These are phyloP conservation scores for Drosophila serrata DNA, from an alignment of 1,140 invertebrate genomes.

Conservation along the genomic window DNA sequence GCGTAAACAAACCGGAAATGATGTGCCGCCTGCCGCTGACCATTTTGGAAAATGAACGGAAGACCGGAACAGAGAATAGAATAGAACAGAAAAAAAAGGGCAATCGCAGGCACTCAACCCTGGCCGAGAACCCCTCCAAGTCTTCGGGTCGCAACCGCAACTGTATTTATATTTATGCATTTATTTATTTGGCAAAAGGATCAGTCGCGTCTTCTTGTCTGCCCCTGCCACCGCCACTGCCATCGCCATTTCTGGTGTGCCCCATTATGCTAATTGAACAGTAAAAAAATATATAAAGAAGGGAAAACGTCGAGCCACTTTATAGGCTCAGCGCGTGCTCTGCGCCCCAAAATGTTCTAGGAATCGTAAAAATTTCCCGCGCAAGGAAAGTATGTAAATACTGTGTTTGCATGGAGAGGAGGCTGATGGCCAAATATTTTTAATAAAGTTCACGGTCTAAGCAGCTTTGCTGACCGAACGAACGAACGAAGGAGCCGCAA, in stretches of 20 bases:
- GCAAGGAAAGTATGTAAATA: slow-evolving; percentile 71
- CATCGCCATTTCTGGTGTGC: slow-evolving; percentile 50
- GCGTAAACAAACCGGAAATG: slow-evolving; percentile 84
- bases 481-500: slow-evolving; percentile 41
- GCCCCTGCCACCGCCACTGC: slow-evolving; percentile 2
- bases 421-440: slow-evolving; percentile 72
- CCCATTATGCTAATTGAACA: slow-evolving; percentile 85
- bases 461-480: slow-evolving; percentile 74
- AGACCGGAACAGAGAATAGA: not conserved
- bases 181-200: slow-evolving; percentile 84
- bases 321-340: slow-evolving; percentile 75
- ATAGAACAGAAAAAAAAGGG: slow-evolving; percentile 30
- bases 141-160: slow-evolving; percentile 37
- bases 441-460: slow-evolving; percentile 78
- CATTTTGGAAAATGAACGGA: slow-evolving; percentile 69
- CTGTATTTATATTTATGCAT: slow-evolving; percentile 79
- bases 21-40: slow-evolving; percentile 75
- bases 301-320: slow-evolving; percentile 54
- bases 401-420: slow-evolving; percentile 2
- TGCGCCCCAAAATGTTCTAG: slow-evolving; percentile 51
- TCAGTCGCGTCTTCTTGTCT: slow-evolving; percentile 64
- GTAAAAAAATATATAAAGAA: slow-evolving; percentile 56
- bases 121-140: not conserved
- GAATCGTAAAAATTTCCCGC: slow-evolving; percentile 74
- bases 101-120: slow-evolving; percentile 25